Evolutionary conservation across 1,140 invertebrate genomes (phyloP).

Genomic region (Drosophila malerkotliana): DNA sequence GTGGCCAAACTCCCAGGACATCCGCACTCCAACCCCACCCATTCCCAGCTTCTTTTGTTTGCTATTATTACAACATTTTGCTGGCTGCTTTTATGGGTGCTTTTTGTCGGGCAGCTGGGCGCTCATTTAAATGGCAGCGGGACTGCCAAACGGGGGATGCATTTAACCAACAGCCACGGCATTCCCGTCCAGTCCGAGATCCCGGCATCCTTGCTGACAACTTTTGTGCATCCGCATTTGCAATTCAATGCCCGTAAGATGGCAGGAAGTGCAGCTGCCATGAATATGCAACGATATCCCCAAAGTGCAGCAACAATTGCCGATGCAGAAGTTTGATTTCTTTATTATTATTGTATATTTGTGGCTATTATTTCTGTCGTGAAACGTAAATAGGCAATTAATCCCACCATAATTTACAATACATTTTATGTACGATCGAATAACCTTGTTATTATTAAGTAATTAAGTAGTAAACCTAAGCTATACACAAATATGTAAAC

Average conservation of each 20-base stretch:
- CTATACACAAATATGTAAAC: conserved; percentile 51
- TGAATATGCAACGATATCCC: conserved; percentile 51
- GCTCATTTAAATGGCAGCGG: conserved; percentile 45
- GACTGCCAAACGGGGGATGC: conserved; percentile 20
- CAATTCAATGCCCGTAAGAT: conserved; percentile 46
- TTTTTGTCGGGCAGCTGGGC: conserved; percentile 22
- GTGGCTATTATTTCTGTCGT: conserved; percentile 37
- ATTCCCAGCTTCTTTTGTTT: conserved; percentile 35
- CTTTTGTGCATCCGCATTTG: conserved; percentile 53
- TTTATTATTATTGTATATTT: conserved; percentile 16
- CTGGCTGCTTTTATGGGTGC: conserved; percentile 36
- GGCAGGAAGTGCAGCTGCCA: conserved; percentile 35
- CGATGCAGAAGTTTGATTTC: conserved; percentile 31
- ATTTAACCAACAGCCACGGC: conserved; percentile 25
- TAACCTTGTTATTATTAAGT: conserved; percentile 53
- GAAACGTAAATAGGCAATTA: conserved; percentile 80
- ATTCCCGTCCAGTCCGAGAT: background rate
- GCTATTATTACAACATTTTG: conserved; percentile 60
- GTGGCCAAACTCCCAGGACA: conserved; percentile 41
- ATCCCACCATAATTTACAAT: conserved; percentile 84
- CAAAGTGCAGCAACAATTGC: conserved; percentile 29
- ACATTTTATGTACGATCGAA: conserved; percentile 67
- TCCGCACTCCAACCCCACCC: background rate
- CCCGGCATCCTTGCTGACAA: conserved; percentile 34
- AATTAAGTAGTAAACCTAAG: conserved; percentile 54